phyloP scores from a whole-genome alignment of 2,113 vertebrate genomes.

The Hippocampus abdominalis region DNA sequence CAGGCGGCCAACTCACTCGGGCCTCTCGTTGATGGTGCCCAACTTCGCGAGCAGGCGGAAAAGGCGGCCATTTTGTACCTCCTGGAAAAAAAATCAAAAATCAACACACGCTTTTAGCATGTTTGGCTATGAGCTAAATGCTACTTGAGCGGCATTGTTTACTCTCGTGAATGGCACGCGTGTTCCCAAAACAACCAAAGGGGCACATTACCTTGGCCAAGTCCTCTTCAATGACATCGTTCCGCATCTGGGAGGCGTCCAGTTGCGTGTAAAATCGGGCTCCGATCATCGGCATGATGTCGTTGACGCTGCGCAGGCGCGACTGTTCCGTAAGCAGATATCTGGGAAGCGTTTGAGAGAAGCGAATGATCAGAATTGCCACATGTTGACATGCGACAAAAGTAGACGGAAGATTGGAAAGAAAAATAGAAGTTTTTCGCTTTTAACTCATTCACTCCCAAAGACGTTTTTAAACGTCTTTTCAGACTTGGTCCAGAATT shows the following conservation, averaged over 20 bases:
- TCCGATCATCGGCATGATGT: constrained; percentile 99
- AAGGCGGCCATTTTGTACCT: constrained; percentile 97
- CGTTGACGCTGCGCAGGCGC: constrained; percentile 95
- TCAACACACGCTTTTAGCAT: not conserved
- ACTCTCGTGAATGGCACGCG: not conserved
- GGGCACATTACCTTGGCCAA: constrained; percentile 85
- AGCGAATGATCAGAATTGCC: too few species aligned
- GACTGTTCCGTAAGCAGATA: constrained; percentile 98
- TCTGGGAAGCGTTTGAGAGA: constrained; percentile 60
- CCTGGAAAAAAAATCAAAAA: constrained; percentile 72
- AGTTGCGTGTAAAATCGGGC: constrained; percentile 97
- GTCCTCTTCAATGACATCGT: constrained; percentile 98
- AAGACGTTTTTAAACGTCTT: too few species aligned
- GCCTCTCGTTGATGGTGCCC: constrained; percentile 99
- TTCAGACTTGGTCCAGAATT: too few species aligned
- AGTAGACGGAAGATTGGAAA: too few species aligned
- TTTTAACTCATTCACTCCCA: too few species aligned
- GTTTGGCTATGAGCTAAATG: not conserved
- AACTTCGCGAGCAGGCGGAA: constrained; percentile 96
- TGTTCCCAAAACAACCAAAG: not conserved
- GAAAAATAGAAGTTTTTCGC: too few species aligned
- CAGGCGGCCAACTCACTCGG: constrained; percentile 82
- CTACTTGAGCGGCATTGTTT: too few species aligned
- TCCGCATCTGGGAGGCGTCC: constrained; percentile 97
- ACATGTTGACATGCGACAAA: too few species aligned